Percentiles rank a stretch among this genome's conserved stretches.
These are phyloP conservation scores for Tokudaia muenninki DNA, from an alignment of 2,797 vertebrate genomes.

Conservation along the genomic window DNA sequence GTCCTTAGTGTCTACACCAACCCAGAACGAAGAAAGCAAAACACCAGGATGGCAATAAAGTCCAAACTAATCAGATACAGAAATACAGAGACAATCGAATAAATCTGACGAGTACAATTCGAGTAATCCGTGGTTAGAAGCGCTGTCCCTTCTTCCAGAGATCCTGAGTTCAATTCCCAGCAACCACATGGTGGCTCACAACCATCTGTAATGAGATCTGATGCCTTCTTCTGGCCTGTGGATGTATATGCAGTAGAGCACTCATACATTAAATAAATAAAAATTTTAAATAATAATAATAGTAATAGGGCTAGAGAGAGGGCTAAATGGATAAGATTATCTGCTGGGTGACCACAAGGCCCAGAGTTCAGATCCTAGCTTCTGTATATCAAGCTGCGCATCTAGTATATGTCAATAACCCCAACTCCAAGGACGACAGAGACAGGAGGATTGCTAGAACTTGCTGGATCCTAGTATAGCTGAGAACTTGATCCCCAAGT, in stretches of 20 bases:
- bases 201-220: neutral
- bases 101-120: neutral
- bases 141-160: neutral
- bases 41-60: neutral
- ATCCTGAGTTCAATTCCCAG: neutral
- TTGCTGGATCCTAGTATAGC: neutral
- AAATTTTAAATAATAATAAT: neutral
- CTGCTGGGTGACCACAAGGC: neutral
- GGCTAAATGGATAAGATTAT: neutral
- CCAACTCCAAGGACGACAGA: neutral
- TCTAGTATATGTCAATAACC: too few relatives aligned
- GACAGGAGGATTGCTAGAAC: neutral
- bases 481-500: neutral
- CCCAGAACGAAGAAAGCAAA: neutral
- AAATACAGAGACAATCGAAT: neutral
- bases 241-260: neutral
- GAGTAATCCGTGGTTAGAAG: neutral
- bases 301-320: neutral
- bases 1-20: neutral
- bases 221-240: neutral
- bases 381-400: neutral
- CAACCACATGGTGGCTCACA: too few relatives aligned
- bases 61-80: neutral
- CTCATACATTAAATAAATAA: neutral
- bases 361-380: too few relatives aligned